phyloP scores from a whole-genome alignment of 2,797 vertebrate species.

The Eulemur albifrons region DNA sequence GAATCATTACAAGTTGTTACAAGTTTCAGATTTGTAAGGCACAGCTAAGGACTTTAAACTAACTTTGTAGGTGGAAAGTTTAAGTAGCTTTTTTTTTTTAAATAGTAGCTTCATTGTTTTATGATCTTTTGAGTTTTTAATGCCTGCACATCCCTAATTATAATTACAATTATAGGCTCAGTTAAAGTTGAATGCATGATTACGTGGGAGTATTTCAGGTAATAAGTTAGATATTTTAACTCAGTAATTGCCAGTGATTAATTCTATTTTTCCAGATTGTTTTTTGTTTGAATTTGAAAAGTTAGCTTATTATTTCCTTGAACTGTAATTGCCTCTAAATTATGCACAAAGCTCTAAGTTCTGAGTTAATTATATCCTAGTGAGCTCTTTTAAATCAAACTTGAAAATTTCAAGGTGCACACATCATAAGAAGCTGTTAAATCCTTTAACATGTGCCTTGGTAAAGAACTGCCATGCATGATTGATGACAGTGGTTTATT shows the following conservation, averaged over 20 bases:
- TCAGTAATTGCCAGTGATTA: conserved; percentile 83
- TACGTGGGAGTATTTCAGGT: conserved; percentile 79
- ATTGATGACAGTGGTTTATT: conserved; percentile 79
- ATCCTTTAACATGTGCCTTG: conserved; percentile 79
- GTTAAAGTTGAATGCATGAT: conserved; percentile 81
- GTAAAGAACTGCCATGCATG: conserved; percentile 74
- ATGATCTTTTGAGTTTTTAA: conserved; percentile 79
- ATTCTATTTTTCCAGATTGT: conserved; percentile 76
- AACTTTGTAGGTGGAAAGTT: conserved; percentile 43
- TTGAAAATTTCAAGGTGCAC: conserved; percentile 78
- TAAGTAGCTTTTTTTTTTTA: conserved; percentile 59
- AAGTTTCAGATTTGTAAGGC: conserved; percentile 11
- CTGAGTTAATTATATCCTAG: conserved; percentile 81
- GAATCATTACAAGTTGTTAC: not conserved
- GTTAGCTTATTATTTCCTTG: conserved; percentile 80
- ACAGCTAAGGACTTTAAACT: not conserved
- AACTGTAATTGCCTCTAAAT: conserved; percentile 78
- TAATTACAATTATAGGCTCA: conserved; percentile 81
- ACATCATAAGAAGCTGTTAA: conserved; percentile 75
- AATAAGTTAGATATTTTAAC: conserved; percentile 83
- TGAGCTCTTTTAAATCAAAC: conserved; percentile 80
- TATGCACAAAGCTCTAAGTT: conserved; percentile 71
- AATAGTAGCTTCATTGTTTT: conserved; percentile 73
- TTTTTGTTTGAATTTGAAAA: conserved; percentile 76
- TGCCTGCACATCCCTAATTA: conserved; percentile 78